phyloP scores from a whole-genome alignment of 1,140 invertebrate genomes.

The Cotesia glomerata region DNA sequence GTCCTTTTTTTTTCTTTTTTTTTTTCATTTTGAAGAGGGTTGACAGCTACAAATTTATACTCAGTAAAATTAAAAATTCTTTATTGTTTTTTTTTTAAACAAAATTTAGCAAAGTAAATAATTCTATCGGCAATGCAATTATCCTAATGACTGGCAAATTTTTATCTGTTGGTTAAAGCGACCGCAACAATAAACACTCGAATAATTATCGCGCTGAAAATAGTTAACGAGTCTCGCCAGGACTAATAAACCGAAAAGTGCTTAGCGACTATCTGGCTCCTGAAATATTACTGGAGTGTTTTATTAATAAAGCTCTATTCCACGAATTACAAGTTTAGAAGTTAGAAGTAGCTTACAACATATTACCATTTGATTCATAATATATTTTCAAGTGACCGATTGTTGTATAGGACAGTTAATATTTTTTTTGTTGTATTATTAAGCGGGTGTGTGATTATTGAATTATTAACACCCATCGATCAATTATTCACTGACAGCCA shows the following conservation, averaged over 20 bases:
- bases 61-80: too few species aligned
- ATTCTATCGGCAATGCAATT: constrained; percentile 26
- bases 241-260: constrained; percentile 2
- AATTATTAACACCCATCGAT: too few species aligned
- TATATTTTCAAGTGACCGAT: too few species aligned
- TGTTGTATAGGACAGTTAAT: too few species aligned
- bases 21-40: neutral
- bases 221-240: neutral
- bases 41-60: neutral
- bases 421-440: too few species aligned
- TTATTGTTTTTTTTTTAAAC: too few species aligned
- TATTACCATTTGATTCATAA: too few species aligned
- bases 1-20: too few species aligned
- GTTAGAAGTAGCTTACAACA: neutral
- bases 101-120: constrained; percentile 15
- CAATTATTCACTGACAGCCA: too few species aligned
- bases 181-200: constrained; percentile 14
- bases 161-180: neutral
- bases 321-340: neutral
- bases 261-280: neutral
- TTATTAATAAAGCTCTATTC: neutral
- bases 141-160: constrained; percentile 22
- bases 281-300: neutral
- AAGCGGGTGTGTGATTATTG: too few species aligned
- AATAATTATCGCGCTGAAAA: constrained; percentile 26